These are phyloP conservation scores for Piprites chloris DNA, from an alignment of 2,113 vertebrate genomes.

Conservation along the genomic window DNA sequence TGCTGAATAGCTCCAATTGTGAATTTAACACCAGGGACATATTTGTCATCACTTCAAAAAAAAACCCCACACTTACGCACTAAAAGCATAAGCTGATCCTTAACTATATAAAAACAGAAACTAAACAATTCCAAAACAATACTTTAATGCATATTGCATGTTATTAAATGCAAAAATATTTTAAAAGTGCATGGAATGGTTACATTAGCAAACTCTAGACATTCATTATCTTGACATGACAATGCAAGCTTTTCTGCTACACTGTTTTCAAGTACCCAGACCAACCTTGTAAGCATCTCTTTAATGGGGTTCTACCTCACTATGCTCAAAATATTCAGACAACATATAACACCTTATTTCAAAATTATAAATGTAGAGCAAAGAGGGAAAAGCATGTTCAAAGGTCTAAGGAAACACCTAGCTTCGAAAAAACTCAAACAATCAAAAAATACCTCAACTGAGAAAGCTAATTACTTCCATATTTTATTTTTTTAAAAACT, in stretches of 20 bases:
- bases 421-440: background rate
- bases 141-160: background rate
- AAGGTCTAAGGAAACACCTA: background rate
- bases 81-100: slow-evolving; percentile 33
- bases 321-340: background rate
- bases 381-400: background rate
- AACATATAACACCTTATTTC: background rate
- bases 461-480: background rate
- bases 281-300: background rate
- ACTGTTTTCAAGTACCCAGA: background rate
- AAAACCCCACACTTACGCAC: background rate
- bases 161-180: background rate
- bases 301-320: background rate
- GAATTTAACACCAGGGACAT: slow-evolving; percentile 23
- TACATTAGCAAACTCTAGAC: background rate
- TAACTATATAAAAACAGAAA: background rate
- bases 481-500: background rate
- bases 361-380: background rate
- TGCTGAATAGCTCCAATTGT: slow-evolving; percentile 16
- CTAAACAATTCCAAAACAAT: background rate
- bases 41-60: slow-evolving; percentile 1
- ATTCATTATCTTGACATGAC: background rate
- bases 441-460: background rate
- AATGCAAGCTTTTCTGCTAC: background rate
- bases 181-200: background rate